Evolutionary conservation across 2,113 vertebrate genomes (phyloP).

Genomic region (Sapayoa aenigma): DNA sequence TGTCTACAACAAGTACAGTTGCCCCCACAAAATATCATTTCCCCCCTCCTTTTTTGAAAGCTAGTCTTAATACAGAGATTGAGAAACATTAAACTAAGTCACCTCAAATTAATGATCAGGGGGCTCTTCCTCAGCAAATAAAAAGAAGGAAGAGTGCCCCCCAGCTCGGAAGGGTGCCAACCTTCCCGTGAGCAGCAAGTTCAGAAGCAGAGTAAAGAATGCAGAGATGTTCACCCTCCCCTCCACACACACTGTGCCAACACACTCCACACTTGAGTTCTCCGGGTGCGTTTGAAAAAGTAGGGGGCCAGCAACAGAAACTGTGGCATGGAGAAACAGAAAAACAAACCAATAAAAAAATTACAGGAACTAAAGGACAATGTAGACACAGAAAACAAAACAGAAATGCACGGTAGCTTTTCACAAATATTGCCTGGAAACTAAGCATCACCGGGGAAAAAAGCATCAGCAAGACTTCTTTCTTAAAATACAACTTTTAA

Average conservation of each 20-base stretch:
- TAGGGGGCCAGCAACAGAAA: neutral
- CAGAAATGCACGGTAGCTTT: neutral
- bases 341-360: neutral
- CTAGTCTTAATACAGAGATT: neutral
- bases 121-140: neutral
- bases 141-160: neutral
- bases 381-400: neutral
- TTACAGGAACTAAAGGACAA: neutral
- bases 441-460: neutral
- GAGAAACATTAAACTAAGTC: neutral
- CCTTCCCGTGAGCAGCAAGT: neutral
- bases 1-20: neutral
- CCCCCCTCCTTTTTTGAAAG: neutral
- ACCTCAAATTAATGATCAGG: neutral
- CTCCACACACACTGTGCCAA: neutral
- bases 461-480: conserved; percentile 14
- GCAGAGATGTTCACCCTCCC: neutral
- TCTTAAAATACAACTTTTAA: conserved; percentile 28
- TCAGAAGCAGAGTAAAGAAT: neutral
- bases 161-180: neutral
- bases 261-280: neutral
- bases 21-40: neutral
- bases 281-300: neutral
- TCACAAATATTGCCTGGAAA: conserved; percentile 29
- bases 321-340: neutral